Base-by-base conservation (phyloP, 2,113 vertebrate genomes). In the Macrotus californicus region DNA sequence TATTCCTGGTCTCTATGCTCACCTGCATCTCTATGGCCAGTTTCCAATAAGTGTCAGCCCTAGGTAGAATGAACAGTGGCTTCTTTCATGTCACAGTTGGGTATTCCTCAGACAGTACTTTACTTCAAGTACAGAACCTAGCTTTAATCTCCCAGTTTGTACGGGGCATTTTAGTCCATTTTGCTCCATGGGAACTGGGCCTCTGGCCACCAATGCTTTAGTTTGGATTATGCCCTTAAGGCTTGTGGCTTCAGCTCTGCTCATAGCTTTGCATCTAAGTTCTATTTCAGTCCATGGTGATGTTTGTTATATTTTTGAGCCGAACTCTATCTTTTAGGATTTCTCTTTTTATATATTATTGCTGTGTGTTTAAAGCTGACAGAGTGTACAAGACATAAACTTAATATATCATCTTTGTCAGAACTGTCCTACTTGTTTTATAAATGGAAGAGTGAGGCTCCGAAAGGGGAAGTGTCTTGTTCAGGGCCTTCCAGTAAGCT, bases 311-410 rank as follows among this genome's bases (percentile, higher is more conserved):
- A 50, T 34, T 80, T 95, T 48, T 85, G 59, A 91, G 79, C 59
- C 39, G 61, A 82, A 61, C 56, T 75, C 39, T 89, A 50, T 87
- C 61, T 79, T 93, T 94, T 81, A 59, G 43, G 39, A 69, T 94
- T 79, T 94, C 26, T 92, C 80, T 82, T 94, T 94, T 94, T 79
- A 82, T 91, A 46, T 85, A 87, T 92, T 75, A 87, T 22, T 11
- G 34, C 41, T 86, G 16, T 77, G 67, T 72, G 36, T 93, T 93
- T 82, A 91, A 89, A 96, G 36, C 73, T 86, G 87, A 91, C 72
- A 93, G 80, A 93, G 46, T 77, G 2, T 75, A 82, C 31, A 50
- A 79, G 79, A 70, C 41, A 34, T 85, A 54, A 73, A 69, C 61
- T 64, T 89, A n/a, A n/a, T 85, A 70, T 69, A 36, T 85, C 54